phyloP scores from a whole-genome alignment of 2,113 vertebrate genomes.

The Phyllopteryx taeniolatus region DNA sequence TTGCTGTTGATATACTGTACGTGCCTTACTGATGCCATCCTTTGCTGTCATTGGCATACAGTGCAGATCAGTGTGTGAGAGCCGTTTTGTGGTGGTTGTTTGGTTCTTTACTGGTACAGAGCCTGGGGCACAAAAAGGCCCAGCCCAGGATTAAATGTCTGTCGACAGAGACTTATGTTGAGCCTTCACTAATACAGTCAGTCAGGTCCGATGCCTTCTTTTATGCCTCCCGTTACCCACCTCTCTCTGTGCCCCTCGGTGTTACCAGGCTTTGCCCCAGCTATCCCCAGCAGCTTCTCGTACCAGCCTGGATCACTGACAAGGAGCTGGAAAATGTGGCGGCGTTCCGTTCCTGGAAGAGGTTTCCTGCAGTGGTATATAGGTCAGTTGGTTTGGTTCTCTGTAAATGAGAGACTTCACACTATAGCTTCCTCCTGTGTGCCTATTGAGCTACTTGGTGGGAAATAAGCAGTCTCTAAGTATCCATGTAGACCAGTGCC shows the following conservation, averaged over 20 bases:
- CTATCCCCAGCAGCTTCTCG: slow-evolving; percentile 94
- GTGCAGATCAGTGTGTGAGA: slow-evolving; percentile 22
- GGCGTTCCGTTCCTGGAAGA: slow-evolving; percentile 95
- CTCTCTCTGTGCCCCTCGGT: slow-evolving; percentile 27
- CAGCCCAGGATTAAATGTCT: slow-evolving; percentile 52
- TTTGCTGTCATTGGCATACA: slow-evolving; percentile 34
- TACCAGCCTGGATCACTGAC: slow-evolving; percentile 95
- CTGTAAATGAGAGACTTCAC: slow-evolving; percentile 3
- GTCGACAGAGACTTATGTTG: slow-evolving; percentile 45
- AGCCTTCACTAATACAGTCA: slow-evolving; percentile 25
- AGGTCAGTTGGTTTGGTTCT: slow-evolving; percentile 75
- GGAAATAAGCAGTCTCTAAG: neutral
- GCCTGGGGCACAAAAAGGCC: slow-evolving; percentile 40
- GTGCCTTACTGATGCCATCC: neutral
- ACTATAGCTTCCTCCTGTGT: neutral
- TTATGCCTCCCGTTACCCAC: slow-evolving; percentile 6
- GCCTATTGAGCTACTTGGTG: neutral
- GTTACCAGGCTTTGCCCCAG: slow-evolving; percentile 87
- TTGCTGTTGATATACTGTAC: slow-evolving; percentile 6
- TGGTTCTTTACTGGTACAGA: slow-evolving; percentile 29
- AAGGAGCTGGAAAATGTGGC: slow-evolving; percentile 96
- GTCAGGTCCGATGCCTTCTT: slow-evolving; percentile 10
- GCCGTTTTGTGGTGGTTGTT: slow-evolving; percentile 48
- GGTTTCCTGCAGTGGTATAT: slow-evolving; percentile 94
- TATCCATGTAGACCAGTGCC: neutral